These are phyloP conservation scores for Cyrtodaria siliqua DNA, from an alignment of 2,888 invertebrate species.

Conservation along the genomic window DNA sequence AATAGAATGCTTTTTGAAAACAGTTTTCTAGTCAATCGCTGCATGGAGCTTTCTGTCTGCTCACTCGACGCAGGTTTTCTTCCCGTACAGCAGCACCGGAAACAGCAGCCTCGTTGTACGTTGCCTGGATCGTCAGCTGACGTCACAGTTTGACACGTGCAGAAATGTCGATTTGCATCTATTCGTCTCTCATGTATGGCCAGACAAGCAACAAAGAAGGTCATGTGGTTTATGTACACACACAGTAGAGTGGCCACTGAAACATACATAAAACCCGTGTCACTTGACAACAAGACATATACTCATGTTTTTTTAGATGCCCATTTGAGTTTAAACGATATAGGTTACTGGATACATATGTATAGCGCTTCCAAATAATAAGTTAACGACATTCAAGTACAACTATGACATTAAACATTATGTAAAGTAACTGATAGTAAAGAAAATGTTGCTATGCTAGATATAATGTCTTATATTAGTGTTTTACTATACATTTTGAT, in stretches of 20 bases:
- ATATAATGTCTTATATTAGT: no score
- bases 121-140: conserved; percentile 28
- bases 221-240: conserved; percentile 44
- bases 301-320: no score
- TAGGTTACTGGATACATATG: no score
- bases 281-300: no score
- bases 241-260: conserved; percentile 46
- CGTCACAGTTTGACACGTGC: conserved; percentile 34
- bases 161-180: conserved; percentile 43
- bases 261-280: conserved; percentile 4
- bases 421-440: no score
- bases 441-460: no score
- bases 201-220: conserved; percentile 44
- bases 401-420: no score
- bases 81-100: conserved; percentile 47
- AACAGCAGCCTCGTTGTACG: conserved; percentile 26
- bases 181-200: conserved; percentile 52
- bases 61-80: conserved; percentile 32
- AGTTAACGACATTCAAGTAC: no score
- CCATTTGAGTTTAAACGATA: no score
- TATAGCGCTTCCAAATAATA: no score
- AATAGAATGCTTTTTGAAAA: conserved; percentile 26
- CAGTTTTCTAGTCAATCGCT: conserved; percentile 23
- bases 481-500: no score
- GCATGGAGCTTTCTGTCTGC: conserved; percentile 35